Conservation (phyloP, 2,888 invertebrate species). For the Lasioglossum pauxillum region DNA sequence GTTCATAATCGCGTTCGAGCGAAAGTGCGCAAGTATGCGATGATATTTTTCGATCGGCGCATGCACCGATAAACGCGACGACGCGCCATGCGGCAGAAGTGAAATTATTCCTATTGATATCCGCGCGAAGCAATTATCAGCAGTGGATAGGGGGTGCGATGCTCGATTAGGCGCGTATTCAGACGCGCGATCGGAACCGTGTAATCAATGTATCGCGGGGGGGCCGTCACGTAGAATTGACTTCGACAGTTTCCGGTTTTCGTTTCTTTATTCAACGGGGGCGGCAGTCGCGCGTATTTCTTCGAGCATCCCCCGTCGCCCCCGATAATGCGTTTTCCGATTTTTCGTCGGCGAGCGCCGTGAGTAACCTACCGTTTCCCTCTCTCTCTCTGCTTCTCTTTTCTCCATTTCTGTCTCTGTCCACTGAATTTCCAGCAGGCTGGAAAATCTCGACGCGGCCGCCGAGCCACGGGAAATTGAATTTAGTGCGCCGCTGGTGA, state of each 20-base stretch:
- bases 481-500: slow-evolving; percentile 61
- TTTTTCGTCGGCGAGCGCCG: slow-evolving; percentile 47
- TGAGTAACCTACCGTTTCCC: slow-evolving; percentile 19
- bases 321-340: slow-evolving; percentile 63
- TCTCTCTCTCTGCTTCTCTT: not conserved
- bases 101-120: slow-evolving; percentile 40
- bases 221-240: slow-evolving; percentile 18
- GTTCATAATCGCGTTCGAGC: not conserved
- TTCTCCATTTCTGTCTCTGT: slow-evolving; percentile 17
- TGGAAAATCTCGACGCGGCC: slow-evolving; percentile 61
- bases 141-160: not conserved
- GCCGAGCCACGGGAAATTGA: slow-evolving; percentile 59
- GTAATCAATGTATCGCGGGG: slow-evolving; percentile 31
- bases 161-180: slow-evolving; percentile 26
- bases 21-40: no score
- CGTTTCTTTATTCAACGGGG: slow-evolving; percentile 23
- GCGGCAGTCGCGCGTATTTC: slow-evolving; percentile 27
- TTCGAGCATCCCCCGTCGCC: slow-evolving; percentile 20
- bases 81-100: not conserved
- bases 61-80: not conserved
- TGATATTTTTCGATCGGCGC: not conserved
- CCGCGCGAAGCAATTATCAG: slow-evolving; percentile 35
- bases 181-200: not conserved
- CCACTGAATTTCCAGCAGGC: slow-evolving; percentile 51
- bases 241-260: slow-evolving; percentile 35